Conservation (phyloP, 35 echinoderm and acorn worm species). For the Chiridota heheva region DNA sequence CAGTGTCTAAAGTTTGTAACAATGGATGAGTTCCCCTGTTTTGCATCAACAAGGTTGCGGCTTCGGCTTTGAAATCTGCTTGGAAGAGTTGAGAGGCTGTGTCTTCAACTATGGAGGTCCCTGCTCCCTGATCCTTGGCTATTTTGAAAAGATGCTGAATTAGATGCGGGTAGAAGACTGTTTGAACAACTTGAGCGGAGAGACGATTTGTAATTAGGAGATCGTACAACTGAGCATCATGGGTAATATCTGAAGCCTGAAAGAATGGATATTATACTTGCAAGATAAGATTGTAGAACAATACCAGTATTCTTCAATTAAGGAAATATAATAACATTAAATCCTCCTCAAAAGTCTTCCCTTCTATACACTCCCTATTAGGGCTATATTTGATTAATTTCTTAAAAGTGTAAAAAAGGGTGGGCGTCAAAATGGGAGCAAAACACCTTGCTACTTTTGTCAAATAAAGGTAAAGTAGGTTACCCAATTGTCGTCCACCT, state of each 20-base stretch:
- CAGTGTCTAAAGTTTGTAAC: slow-evolving; percentile 75
- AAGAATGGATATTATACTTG: background rate
- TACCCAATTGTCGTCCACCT: too few relatives aligned
- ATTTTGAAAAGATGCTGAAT: slow-evolving; percentile 48
- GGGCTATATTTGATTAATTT: background rate
- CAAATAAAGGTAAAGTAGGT: too few relatives aligned
- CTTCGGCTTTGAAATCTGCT: slow-evolving; percentile 69
- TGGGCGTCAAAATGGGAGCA: background rate
- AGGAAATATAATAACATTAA: background rate
- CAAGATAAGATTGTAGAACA: background rate
- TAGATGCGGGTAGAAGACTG: slow-evolving; percentile 67
- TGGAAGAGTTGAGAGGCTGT: slow-evolving; percentile 57
- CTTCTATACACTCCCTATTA: background rate
- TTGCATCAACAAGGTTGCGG: slow-evolving; percentile 54
- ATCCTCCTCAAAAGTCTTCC: background rate
- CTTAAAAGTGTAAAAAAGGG: background rate
- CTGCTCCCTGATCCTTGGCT: background rate
- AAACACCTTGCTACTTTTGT: background rate
- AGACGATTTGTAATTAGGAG: slow-evolving; percentile 47
- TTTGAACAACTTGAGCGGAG: slow-evolving; percentile 36
- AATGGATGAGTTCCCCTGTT: slow-evolving; percentile 58
- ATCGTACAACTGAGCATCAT: slow-evolving; percentile 60
- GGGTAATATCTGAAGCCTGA: slow-evolving; percentile 47
- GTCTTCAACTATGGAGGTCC: slow-evolving; percentile 15
- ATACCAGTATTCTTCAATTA: background rate